Percentiles rank a stretch among this genome's conserved stretches.
These are phyloP conservation scores for Liparis tanakae DNA, from an alignment of 2,797 vertebrate species.

Conservation along the genomic window DNA sequence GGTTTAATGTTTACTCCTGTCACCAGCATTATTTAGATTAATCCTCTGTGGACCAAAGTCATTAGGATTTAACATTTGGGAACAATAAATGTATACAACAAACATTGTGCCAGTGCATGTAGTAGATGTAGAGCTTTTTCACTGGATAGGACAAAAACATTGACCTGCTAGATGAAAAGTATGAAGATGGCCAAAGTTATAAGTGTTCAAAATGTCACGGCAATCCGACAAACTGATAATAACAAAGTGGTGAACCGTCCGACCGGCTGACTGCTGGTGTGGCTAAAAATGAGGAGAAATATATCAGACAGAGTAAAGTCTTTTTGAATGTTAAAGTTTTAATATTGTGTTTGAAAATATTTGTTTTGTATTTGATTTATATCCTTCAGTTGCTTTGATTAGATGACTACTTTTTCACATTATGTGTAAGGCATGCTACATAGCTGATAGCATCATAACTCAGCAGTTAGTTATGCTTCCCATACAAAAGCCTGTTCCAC, in stretches of 20 bases:
- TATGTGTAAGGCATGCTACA: neutral
- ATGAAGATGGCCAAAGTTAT: neutral
- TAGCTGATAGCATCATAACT: slow-evolving; percentile 12
- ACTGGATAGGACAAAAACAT: neutral
- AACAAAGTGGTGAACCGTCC: neutral
- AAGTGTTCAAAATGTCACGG: neutral
- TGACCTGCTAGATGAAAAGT: neutral
- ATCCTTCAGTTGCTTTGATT: slow-evolving; percentile 19
- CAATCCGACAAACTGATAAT: neutral
- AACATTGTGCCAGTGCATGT: neutral
- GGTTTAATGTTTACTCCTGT: neutral
- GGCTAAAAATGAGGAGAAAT: neutral
- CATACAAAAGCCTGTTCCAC: slow-evolving; percentile 14
- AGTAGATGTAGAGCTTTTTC: neutral
- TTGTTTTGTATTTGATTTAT: slow-evolving; percentile 17
- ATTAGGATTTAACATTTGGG: neutral
- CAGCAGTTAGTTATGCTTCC: slow-evolving; percentile 28
- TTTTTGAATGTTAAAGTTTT: slow-evolving; percentile 11
- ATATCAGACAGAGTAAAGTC: neutral
- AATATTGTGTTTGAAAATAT: slow-evolving; percentile 14
- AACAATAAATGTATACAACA: neutral
- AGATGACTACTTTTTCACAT: slow-evolving; percentile 23
- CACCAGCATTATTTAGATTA: neutral
- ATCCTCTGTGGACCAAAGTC: neutral
- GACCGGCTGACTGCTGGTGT: neutral